phyloP scores from a whole-genome alignment of 2,888 invertebrate species.

The Chloroclysta siterata region DNA sequence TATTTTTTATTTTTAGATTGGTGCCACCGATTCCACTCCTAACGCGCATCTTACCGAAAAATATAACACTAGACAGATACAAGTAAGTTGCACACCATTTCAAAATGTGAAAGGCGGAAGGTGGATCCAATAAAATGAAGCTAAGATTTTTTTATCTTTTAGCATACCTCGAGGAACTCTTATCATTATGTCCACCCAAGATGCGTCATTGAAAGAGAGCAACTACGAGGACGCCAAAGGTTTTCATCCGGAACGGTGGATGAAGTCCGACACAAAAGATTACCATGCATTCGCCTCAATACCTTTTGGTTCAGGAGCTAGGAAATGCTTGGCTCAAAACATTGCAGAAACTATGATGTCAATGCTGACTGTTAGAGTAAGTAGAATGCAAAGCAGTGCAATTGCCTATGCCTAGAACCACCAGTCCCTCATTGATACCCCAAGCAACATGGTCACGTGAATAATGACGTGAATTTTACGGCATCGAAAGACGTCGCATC shows the following conservation, averaged over 20 bases:
- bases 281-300: conserved; percentile 85
- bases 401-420: no score
- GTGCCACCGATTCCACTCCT: conserved; percentile 87
- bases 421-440: no score
- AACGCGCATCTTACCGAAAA: conserved; percentile 84
- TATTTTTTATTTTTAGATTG: conserved; percentile 65
- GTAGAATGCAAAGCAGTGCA: conserved; percentile 8
- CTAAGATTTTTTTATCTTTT: conserved; percentile 8
- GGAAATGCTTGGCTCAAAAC: conserved; percentile 86
- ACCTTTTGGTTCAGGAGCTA: conserved; percentile 87
- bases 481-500: no score
- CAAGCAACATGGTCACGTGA: no score
- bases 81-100: conserved; percentile 60
- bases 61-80: conserved; percentile 86
- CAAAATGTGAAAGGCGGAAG: neutral
- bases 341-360: conserved; percentile 86
- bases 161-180: conserved; percentile 85
- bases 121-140: neutral
- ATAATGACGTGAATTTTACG: no score
- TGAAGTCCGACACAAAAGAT: conserved; percentile 66
- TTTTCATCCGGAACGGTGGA: conserved; percentile 87
- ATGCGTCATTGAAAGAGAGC: conserved; percentile 85
- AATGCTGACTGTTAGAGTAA: conserved; percentile 84
- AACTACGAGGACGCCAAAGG: conserved; percentile 87
- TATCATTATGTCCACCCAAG: conserved; percentile 87